These are phyloP conservation scores for Cyclina sinensis DNA, from an alignment of 1,140 invertebrate species.

Conservation along the genomic window DNA sequence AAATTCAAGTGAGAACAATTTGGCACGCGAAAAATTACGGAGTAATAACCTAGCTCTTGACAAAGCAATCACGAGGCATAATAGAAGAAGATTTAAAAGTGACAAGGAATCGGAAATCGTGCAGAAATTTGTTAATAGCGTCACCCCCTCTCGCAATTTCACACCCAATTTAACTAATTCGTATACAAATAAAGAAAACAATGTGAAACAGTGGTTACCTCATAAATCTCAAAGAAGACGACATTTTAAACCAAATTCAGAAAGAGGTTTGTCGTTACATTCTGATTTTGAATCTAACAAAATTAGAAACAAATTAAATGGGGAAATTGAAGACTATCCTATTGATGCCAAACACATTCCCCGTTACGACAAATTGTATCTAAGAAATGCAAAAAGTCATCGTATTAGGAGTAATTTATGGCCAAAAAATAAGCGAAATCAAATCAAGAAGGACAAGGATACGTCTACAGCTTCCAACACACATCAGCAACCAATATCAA, in stretches of 20 bases:
- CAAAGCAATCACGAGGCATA: slow-evolving; percentile 1
- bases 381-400: background rate
- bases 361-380: background rate
- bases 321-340: background rate
- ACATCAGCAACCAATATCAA: background rate
- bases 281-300: background rate
- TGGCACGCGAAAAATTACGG: slow-evolving; percentile 7
- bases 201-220: background rate
- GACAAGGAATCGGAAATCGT: background rate
- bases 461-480: background rate
- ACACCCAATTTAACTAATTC: background rate
- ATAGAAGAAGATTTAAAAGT: background rate
- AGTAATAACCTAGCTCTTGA: slow-evolving; percentile 7
- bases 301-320: background rate
- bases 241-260: background rate
- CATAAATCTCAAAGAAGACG: background rate
- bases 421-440: background rate
- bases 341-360: background rate
- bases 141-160: background rate
- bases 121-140: background rate
- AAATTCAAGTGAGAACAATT: slow-evolving; percentile 26
- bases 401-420: background rate
- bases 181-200: background rate
- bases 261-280: background rate
- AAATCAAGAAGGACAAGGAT: background rate